phyloP scores from a whole-genome alignment of 2,888 invertebrate genomes.

The Tromatobia lineatoria region DNA sequence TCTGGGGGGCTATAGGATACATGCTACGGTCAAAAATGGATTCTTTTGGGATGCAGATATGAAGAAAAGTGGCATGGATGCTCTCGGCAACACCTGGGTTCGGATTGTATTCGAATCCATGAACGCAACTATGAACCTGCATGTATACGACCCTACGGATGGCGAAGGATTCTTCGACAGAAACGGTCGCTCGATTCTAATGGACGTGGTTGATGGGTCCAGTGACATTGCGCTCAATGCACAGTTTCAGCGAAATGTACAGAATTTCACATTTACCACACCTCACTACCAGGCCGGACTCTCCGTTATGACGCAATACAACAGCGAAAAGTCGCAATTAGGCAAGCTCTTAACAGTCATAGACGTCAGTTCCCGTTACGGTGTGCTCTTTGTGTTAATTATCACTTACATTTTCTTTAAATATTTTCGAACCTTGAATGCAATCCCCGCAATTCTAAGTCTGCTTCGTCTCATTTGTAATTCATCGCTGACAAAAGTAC shows the following conservation, averaged over 20 bases:
- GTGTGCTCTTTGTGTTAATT: background rate
- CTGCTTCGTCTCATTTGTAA: background rate
- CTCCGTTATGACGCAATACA: background rate
- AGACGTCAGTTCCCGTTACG: background rate
- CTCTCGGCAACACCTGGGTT: too few relatives aligned
- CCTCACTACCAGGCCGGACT: background rate
- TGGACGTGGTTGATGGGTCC: conserved; percentile 4
- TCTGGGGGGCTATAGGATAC: conserved; percentile 21
- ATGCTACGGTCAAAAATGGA: background rate
- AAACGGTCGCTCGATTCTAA: background rate
- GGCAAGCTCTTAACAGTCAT: background rate
- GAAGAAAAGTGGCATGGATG: background rate
- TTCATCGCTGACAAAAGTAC: background rate
- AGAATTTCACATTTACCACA: background rate
- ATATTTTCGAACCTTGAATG: background rate
- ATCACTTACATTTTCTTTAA: background rate
- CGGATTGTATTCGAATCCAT: background rate
- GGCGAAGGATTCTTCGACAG: background rate
- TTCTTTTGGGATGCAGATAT: background rate
- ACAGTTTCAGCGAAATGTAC: too few relatives aligned
- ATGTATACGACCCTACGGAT: background rate
- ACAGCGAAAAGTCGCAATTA: background rate
- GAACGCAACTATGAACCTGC: background rate
- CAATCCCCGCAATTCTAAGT: background rate
- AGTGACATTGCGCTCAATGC: background rate